phyloP scores from a whole-genome alignment of 2,888 invertebrate genomes.

The Monopis laevigella region DNA sequence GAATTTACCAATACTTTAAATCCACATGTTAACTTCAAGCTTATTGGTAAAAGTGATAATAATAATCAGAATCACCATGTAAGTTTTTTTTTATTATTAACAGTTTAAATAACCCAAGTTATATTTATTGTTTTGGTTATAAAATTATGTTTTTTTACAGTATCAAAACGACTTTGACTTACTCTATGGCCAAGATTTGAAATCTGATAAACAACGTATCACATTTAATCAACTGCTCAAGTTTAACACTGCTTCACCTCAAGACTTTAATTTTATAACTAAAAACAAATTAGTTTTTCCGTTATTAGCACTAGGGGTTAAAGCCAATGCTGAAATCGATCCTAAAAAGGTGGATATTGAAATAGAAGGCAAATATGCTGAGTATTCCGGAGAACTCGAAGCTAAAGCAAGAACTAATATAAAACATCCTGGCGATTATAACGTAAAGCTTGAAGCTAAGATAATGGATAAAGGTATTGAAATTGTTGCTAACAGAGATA shows the following conservation, averaged over 20 bases:
- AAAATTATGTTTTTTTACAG: constrained; percentile 6
- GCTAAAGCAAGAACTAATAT: constrained; percentile 61
- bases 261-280: constrained; percentile 52
- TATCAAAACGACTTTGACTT: constrained; percentile 60
- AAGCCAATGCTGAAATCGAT: constrained; percentile 66
- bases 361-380: constrained; percentile 63
- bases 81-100: background rate
- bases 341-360: constrained; percentile 66
- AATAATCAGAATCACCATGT: constrained; percentile 1
- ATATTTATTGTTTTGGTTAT: too few species aligned
- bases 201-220: constrained; percentile 63
- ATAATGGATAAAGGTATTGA: constrained; percentile 44
- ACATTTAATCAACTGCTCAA: constrained; percentile 53
- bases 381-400: constrained; percentile 69
- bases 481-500: constrained; percentile 64
- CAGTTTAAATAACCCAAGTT: background rate
- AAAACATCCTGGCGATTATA: constrained; percentile 51
- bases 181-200: constrained; percentile 70
- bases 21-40: constrained; percentile 67
- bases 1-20: constrained; percentile 69
- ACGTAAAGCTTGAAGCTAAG: constrained; percentile 35
- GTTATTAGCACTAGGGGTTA: constrained; percentile 43
- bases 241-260: constrained; percentile 33
- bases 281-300: constrained; percentile 6
- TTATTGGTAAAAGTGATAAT: constrained; percentile 43